Base-by-base conservation (phyloP, 2,888 invertebrate genomes). In the Argyresthia albistria region DNA sequence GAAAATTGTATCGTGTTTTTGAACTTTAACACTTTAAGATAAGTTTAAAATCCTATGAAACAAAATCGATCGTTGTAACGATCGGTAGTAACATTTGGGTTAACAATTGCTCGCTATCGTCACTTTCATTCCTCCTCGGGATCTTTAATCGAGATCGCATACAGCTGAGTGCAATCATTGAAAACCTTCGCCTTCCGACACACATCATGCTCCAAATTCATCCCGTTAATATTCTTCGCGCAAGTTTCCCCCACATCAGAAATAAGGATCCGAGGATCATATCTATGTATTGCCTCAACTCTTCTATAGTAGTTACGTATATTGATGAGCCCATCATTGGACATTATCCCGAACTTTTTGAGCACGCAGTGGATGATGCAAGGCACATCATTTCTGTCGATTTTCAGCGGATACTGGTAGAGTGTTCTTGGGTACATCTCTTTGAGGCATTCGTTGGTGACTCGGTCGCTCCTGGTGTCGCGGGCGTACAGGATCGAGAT, bases 101-200 rank as follows among this genome's bases (percentile, higher is more conserved):
- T n/a, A n/a, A n/a, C n/a, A n/a, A n/a, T n/a, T n/a, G n/a, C n/a
- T n/a, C n/a, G n/a, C n/a, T n/a, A n/a, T n/a, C n/a, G n/a, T n/a
- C n/a, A n/a, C n/a, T 25, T 25, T 6, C 6, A 25, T 25, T 25
- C 25, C 2, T 25, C 25, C 4, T 12, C 39, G n/a, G 39, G 1
- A 39, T 39, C 39, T 39, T 39, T 39, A 8, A 39, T 2, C 10
- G 83, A 77, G 10, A 87, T 78, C 0, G 78, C 82, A 55, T 84
- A 87, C 15, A 87, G 57, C 58, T 86, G 86, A 9, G 86, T 87
- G 55, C 86, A 87, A 39, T 87, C 86, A 55, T 87, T 87, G 56
- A 87, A 87, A 1, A 84, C 81, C 57, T 84, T 87, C 0, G 86
- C 86, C 56, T 86, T 87, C 58, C 81, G 83, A 57, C 86, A 87